A percentile compares a stretch with the other conserved stretches of the same genome.
Conservation (phyloP, 2,797 vertebrate genomes). For the Tiaroga cobitis region DNA sequence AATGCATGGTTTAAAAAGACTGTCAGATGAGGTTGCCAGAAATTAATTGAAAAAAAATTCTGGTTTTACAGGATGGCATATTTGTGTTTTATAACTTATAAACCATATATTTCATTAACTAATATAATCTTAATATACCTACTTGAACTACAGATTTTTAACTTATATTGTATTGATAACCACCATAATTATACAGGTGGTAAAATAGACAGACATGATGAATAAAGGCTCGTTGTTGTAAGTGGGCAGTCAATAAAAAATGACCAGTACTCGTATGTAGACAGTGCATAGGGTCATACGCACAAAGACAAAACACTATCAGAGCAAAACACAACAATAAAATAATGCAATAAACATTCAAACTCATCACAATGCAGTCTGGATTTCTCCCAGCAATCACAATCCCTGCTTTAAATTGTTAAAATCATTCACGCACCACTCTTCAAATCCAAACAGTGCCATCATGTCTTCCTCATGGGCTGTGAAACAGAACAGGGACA, state of each 20-base stretch:
- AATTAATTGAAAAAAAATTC: background rate
- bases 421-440: conserved; percentile 35
- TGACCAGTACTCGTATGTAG: background rate
- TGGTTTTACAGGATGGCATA: background rate
- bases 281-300: background rate
- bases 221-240: background rate
- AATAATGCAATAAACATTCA: conserved; percentile 40
- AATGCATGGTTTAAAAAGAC: background rate
- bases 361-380: conserved; percentile 34
- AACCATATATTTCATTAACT: background rate
- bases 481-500: conserved; percentile 33
- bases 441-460: conserved; percentile 56
- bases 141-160: background rate
- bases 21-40: background rate
- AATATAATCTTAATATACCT: background rate
- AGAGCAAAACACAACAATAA: conserved; percentile 27
- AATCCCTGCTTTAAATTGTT: conserved; percentile 46
- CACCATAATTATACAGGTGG: background rate
- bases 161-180: background rate
- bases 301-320: conserved; percentile 47
- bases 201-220: background rate
- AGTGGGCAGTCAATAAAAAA: background rate
- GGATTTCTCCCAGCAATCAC: conserved; percentile 50
- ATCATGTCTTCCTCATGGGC: conserved; percentile 50
- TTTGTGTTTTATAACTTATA: background rate